Base-by-base conservation (phyloP, 2,888 invertebrate species). In the Notodonta dromedarius region DNA sequence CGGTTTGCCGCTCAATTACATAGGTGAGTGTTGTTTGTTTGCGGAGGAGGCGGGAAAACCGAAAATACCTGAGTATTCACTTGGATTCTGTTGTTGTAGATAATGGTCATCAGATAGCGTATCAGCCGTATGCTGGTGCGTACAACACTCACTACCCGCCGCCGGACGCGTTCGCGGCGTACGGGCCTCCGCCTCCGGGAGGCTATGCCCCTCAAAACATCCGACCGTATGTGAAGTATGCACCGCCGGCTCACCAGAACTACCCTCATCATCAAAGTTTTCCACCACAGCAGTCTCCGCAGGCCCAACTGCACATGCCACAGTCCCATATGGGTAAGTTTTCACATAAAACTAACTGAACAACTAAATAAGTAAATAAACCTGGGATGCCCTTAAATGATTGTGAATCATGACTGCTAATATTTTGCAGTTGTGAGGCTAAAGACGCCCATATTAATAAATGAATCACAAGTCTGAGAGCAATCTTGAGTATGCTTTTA, bases 91-190 rank as follows among this genome's bases (percentile, higher is more conserved):
- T 80, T 84, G 63, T 89, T 88, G 58, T 86, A 94, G 94, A 94
- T 80, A 94, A 94, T 86, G 94, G 94, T 6, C 94, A 94, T 70
- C 94, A 94, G 76, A 94, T 94, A 67, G 89, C 93, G 24, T 94
- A 94, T 71, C 94, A 93, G 76, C 93, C 94, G 58, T 94, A 94
- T 71, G 94, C 91, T 62, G 89, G 90, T 52, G 92, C 94, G 35
- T 94, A 94, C 71, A 94, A 94, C 75, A 90, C 94, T n/a, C 94
- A 94, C 67, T 94, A 94, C 73, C 92, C 93, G 24, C 93, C 93
- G 5, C 92, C 93, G 56, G 94, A 94, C 58, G 91, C 93, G 39
- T 94, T 94, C 69, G 90, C 93, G 4, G 91, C 91, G 24, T 94
- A 94, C 63, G 93, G 93, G 54, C 92, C 93, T 9, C 92, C 93